Conservation (phyloP, 2,113 vertebrate species). For the Cryptotis parvus region DNA sequence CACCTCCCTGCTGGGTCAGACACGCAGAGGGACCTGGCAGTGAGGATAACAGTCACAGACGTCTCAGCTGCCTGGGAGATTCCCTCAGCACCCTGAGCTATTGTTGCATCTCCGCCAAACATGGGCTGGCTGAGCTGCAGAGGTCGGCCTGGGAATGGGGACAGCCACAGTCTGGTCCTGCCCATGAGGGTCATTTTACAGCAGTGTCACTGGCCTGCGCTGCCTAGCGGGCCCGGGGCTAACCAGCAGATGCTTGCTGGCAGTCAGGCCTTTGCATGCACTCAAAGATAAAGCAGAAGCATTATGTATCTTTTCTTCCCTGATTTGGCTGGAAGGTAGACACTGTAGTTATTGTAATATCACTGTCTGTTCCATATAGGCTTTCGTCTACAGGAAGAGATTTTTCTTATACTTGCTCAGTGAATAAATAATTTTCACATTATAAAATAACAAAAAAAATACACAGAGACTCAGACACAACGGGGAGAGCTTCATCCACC, state of each 20-base stretch:
- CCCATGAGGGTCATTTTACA: not conserved
- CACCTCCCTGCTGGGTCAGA: not conserved
- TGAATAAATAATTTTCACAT: slow-evolving; percentile 16
- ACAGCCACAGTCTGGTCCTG: not conserved
- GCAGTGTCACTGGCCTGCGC: not conserved
- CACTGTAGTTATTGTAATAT: not conserved
- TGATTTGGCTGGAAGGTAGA: not conserved
- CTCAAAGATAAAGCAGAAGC: slow-evolving; percentile 24
- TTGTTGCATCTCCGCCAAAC: not conserved
- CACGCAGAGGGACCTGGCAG: not conserved
- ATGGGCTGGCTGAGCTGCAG: not conserved
- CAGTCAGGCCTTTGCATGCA: not conserved
- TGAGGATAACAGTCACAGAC: not conserved
- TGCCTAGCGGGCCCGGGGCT: not conserved
- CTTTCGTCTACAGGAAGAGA: not conserved
- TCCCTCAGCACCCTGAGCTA: slow-evolving; percentile 5
- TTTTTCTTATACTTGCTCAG: not conserved
- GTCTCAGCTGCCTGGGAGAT: not conserved
- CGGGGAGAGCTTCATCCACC: no score
- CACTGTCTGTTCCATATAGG: not conserved
- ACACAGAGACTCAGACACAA: no score
- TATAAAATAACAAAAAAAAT: no score
- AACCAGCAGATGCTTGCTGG: not conserved
- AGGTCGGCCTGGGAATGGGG: not conserved
- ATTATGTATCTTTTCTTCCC: not conserved